phyloP scores from a whole-genome alignment of 2,797 vertebrate genomes.

The Cetoscarus ocellatus region DNA sequence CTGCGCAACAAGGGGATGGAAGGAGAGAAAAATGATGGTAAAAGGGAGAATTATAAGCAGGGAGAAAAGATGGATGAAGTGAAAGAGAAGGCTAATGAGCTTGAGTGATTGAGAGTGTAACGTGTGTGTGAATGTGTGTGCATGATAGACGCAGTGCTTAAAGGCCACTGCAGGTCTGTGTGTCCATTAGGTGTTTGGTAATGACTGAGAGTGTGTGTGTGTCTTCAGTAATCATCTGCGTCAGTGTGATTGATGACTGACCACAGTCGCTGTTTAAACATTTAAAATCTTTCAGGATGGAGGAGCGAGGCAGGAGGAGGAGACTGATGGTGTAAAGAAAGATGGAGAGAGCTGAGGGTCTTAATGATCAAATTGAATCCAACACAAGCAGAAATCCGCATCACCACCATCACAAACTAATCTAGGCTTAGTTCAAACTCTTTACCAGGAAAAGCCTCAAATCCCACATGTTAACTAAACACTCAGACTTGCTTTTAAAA shows the following conservation, averaged over 20 bases:
- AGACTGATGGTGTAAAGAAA: slow-evolving; percentile 34
- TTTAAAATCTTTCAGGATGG: slow-evolving; percentile 67
- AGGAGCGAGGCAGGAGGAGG: slow-evolving; percentile 24
- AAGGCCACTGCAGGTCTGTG: slow-evolving; percentile 59
- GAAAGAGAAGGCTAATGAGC: slow-evolving; percentile 67
- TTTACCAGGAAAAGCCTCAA: not conserved
- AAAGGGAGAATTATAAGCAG: slow-evolving; percentile 35
- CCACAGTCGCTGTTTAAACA: slow-evolving; percentile 71
- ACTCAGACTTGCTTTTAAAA: slow-evolving; percentile 5
- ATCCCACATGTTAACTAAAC: slow-evolving; percentile 1
- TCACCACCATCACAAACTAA: slow-evolving; percentile 1
- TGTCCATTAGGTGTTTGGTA: slow-evolving; percentile 73
- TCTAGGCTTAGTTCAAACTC: not conserved
- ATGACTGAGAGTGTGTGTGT: slow-evolving; percentile 52
- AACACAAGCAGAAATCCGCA: slow-evolving; percentile 23
- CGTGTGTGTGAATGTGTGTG: slow-evolving; percentile 26
- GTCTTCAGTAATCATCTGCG: slow-evolving; percentile 68
- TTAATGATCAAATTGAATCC: slow-evolving; percentile 21
- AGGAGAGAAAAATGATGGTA: slow-evolving; percentile 27
- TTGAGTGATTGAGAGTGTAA: slow-evolving; percentile 64
- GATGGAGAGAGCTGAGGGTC: slow-evolving; percentile 14
- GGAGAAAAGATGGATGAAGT: slow-evolving; percentile 57
- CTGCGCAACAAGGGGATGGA: slow-evolving; percentile 2
- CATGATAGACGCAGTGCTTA: slow-evolving; percentile 63
- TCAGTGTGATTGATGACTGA: slow-evolving; percentile 71